These are phyloP conservation scores for Microplitis manilae DNA, from an alignment of 2,888 invertebrate genomes.

Conservation along the genomic window DNA sequence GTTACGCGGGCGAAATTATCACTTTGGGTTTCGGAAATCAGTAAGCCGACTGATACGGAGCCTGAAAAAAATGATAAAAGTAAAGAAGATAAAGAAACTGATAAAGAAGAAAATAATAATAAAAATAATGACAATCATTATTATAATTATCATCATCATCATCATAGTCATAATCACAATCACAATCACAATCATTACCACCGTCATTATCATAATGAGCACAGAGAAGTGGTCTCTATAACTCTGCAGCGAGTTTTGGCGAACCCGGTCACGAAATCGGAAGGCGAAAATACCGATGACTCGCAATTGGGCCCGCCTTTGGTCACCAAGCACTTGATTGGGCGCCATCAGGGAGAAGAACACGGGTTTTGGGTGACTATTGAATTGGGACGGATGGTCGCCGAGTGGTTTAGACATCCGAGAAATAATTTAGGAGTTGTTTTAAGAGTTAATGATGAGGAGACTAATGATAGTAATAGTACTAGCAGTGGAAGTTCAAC, in stretches of 20 bases:
- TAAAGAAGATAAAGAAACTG: constrained; percentile 41
- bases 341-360: constrained; percentile 71
- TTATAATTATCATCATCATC: constrained; percentile 19
- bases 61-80: constrained; percentile 24
- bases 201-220: not conserved
- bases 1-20: constrained; percentile 81
- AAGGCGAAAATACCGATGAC: no score
- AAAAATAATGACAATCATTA: constrained; percentile 46
- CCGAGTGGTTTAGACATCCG: constrained; percentile 84
- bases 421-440: constrained; percentile 84
- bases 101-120: constrained; percentile 35
- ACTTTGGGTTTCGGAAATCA: constrained; percentile 76
- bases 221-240: constrained; percentile 66
- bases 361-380: constrained; percentile 83
- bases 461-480: constrained; percentile 74
- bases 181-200: constrained; percentile 22
- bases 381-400: constrained; percentile 82
- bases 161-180: constrained; percentile 13
- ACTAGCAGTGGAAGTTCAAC: constrained; percentile 70
- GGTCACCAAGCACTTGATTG: constrained; percentile 63
- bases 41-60: not conserved
- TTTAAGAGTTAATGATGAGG: constrained; percentile 80
- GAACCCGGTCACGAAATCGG: constrained; percentile 45
- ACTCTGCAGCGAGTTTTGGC: constrained; percentile 73
- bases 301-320: constrained; percentile 61